A percentile compares a stretch with the other conserved stretches of the same genome.
phyloP scores from a whole-genome alignment of 2,113 vertebrate species.

The Chamaetylas fuelleborni region DNA sequence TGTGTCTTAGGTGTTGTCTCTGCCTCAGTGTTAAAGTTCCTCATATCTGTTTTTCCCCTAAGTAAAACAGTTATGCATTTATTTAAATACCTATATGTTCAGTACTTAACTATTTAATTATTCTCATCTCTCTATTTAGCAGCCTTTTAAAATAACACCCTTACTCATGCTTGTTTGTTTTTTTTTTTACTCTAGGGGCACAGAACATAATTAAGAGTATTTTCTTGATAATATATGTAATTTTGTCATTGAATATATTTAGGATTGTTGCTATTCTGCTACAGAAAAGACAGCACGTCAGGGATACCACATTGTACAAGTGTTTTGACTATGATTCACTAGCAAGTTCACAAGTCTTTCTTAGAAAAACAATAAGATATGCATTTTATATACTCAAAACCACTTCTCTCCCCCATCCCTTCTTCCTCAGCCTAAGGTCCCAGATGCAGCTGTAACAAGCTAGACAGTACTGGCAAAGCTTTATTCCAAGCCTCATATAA shows the following conservation, averaged over 20 bases:
- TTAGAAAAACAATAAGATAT: not conserved
- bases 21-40: not conserved
- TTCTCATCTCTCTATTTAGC: not conserved
- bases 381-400: not conserved
- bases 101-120: not conserved
- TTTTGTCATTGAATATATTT: not conserved
- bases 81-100: not conserved
- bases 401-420: not conserved
- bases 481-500: not conserved
- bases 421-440: not conserved
- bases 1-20: not conserved
- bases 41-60: not conserved
- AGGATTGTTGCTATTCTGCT: not conserved
- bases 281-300: not conserved
- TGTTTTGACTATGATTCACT: not conserved
- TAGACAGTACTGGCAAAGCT: not conserved
- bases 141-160: not conserved
- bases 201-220: rapidly evolving
- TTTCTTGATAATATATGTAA: not conserved
- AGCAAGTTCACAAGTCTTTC: not conserved
- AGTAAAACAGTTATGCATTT: not conserved
- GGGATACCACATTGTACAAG: not conserved
- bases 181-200: not conserved
- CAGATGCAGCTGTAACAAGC: not conserved
- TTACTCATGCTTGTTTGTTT: not conserved